Base-by-base conservation (phyloP, 2,113 vertebrate species). In the Galbula dea region DNA sequence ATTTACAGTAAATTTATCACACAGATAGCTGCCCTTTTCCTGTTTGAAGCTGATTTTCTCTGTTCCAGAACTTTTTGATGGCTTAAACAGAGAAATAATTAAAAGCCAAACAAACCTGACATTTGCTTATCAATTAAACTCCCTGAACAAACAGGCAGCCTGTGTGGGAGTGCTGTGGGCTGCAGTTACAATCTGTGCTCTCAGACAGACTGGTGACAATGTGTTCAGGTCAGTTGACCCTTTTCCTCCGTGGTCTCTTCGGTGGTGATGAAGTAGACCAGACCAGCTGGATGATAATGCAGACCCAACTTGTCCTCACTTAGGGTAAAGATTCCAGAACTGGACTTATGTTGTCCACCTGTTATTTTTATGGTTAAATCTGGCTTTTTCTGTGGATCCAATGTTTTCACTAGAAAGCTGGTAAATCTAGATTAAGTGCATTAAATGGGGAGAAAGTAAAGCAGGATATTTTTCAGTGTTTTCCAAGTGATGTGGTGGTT, bases 51-150 rank as follows among this genome's bases (percentile, higher is more conserved):
- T 52, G n/a, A 61, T 74, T 32, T 90, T 36, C 30, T 75, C 57
- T 69, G 30, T 61, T 74, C 18, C 58, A 51, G 66, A 81, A 86
- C n/a, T 43, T 79, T 83, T n/a, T 39, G 46, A 55, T 36, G 36
- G 36, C 69, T 90, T 62, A 52, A 72, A 69, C 30, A 49, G 34
- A 49, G 58, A 73, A 88, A 79, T 71, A 79, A 94, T 88, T 81
- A 86, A 89, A 82, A 81, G 16, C 1, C 41, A 72, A 92, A 85
- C 79, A 83, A 80, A 66, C 48, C 24, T 81, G 84, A 66, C 51
- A 83, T 95, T 76, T 95, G 55, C 54, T 65, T 80, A 80, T 89
- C 59, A 77, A 27, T 84, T 90, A 86, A 94, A 66, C n/a, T 69
- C 72, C n/a, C 18, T 23, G 45, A 90, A 52, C 75, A 76, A 75